Base-by-base conservation (phyloP, 2,888 invertebrate species). In the Microplitis deprimator region DNA sequence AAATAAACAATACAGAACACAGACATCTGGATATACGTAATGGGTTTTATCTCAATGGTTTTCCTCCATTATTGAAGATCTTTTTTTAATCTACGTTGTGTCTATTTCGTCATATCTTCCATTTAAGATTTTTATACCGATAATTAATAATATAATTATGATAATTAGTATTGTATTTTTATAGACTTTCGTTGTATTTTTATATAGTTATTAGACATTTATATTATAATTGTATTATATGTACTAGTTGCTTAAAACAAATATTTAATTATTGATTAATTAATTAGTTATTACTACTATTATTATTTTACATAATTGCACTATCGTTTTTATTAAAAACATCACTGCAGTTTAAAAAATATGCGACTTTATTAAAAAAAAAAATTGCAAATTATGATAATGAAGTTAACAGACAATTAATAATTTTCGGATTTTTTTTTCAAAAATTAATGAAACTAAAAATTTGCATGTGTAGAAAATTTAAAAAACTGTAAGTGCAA, bases 271-370 rank as follows among this genome's bases (percentile, higher is more conserved):
- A 67, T 71, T 59, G 64, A 76, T 76, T 72, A 67, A 50, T 50
- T 50, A 50, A 13, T 50, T 41, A 41, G 5, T 41, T 41, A 41
- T 41, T 50, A 50, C 13, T 67, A 76, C 60, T 62, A 39, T n/a
- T 60, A 62, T 65, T 20, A 62, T 65, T 41, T 68, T 69, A 13
- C 13, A 50, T 50, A 50, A 79, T 75, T 78, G 73, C 77, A 78
- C 78, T 79, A 77, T 76, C 75, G 73, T 77, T 76, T 72, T 73
- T 65, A 68, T 61, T 77, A 98, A 99, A 89, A 99, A 99, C 99
- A 89, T 99, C 99, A 0, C 98, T 98, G 83, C 71, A 81, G 71
- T 20, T n/a, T 38, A 10, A 29, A 67, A 20, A 71, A 67, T 6
- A 65, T 73, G 38, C 40, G 20, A 61, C n/a, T 60, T 38, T 29